A percentile compares a stretch with the other conserved stretches of the same genome.
These are phyloP conservation scores for Eudemis profundana DNA, from an alignment of 2,888 invertebrate species.

Conservation along the genomic window DNA sequence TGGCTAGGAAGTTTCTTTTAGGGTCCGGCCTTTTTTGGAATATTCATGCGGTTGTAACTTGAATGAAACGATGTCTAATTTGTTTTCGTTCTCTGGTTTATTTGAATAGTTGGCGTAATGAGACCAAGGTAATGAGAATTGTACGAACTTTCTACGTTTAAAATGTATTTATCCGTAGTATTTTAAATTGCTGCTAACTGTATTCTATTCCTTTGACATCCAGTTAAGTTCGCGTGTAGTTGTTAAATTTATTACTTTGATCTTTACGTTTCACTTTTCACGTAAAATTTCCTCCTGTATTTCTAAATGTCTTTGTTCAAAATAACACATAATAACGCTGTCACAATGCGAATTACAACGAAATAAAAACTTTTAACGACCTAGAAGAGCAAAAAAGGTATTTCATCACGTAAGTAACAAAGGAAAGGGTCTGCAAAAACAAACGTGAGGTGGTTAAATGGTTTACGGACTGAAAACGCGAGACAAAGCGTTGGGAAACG, in stretches of 20 bases:
- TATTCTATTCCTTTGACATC: slow-evolving; percentile 14
- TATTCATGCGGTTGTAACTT: slow-evolving; percentile 30
- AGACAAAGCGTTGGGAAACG: slow-evolving; percentile 38
- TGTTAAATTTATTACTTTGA: slow-evolving; percentile 17
- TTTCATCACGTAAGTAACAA: slow-evolving; percentile 40
- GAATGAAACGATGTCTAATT: slow-evolving; percentile 18
- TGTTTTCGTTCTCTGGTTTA: slow-evolving; percentile 10
- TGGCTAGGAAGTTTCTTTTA: slow-evolving; percentile 12
- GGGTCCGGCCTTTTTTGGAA: slow-evolving; percentile 18
- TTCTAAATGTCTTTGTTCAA: slow-evolving; percentile 33
- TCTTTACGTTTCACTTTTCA: no score
- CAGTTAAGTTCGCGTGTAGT: slow-evolving; percentile 13
- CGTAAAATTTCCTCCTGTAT: slow-evolving; percentile 13
- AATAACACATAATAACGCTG: slow-evolving; percentile 36
- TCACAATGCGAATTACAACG: slow-evolving; percentile 31
- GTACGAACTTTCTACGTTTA: slow-evolving; percentile 5
- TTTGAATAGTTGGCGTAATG: slow-evolving; percentile 21
- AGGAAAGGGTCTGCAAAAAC: slow-evolving; percentile 39
- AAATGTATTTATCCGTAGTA: slow-evolving; percentile 6
- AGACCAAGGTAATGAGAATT: slow-evolving; percentile 8
- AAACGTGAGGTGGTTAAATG: slow-evolving; percentile 29
- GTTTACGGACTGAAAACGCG: slow-evolving; percentile 42
- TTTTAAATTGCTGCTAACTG: slow-evolving; percentile 12
- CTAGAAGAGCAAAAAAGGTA: slow-evolving; percentile 35
- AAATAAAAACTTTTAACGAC: slow-evolving; percentile 40